These are phyloP conservation scores for Melanerpes aurifrons DNA, from an alignment of 2,113 vertebrate species.

Conservation along the genomic window DNA sequence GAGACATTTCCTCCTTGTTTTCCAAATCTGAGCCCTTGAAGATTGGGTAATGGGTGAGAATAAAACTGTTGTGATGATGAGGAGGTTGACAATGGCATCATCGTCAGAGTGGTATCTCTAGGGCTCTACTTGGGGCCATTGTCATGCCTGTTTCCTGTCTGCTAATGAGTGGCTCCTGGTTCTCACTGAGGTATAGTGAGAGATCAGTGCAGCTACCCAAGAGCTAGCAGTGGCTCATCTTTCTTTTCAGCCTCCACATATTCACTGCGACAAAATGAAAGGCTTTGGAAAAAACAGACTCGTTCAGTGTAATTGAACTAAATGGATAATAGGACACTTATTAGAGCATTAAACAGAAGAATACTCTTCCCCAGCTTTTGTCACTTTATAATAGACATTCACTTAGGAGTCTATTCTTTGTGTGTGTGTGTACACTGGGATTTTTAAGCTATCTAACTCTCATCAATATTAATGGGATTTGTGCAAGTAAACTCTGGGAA, in stretches of 20 bases:
- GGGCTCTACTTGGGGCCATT: constrained; percentile 30
- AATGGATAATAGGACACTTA: constrained; percentile 68
- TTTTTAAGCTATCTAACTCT: constrained; percentile 27
- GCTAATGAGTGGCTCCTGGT: constrained; percentile 33
- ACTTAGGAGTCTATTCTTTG: constrained; percentile 48
- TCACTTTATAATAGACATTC: constrained; percentile 55
- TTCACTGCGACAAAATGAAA: constrained; percentile 50
- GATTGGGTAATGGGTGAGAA: constrained; percentile 12
- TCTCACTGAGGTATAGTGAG: constrained; percentile 34
- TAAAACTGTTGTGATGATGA: constrained; percentile 23
- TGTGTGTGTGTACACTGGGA: not conserved
- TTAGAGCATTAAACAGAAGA: constrained; percentile 60
- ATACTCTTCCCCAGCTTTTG: constrained; percentile 42
- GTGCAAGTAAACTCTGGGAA: constrained; percentile 35
- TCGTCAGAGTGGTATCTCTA: constrained; percentile 15
- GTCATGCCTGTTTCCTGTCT: constrained; percentile 30
- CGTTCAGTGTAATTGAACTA: constrained; percentile 65
- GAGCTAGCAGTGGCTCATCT: constrained; percentile 46
- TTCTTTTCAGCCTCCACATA: constrained; percentile 30
- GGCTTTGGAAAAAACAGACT: constrained; percentile 59
- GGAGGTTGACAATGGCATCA: constrained; percentile 32
- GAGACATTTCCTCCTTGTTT: constrained; percentile 25
- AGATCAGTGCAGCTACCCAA: constrained; percentile 12
- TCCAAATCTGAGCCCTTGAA: not conserved
- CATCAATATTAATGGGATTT: constrained; percentile 47